Percentiles rank a stretch among this genome's conserved stretches.
Conservation (phyloP, 2,113 vertebrate genomes). For the Halichoerus grypus region DNA sequence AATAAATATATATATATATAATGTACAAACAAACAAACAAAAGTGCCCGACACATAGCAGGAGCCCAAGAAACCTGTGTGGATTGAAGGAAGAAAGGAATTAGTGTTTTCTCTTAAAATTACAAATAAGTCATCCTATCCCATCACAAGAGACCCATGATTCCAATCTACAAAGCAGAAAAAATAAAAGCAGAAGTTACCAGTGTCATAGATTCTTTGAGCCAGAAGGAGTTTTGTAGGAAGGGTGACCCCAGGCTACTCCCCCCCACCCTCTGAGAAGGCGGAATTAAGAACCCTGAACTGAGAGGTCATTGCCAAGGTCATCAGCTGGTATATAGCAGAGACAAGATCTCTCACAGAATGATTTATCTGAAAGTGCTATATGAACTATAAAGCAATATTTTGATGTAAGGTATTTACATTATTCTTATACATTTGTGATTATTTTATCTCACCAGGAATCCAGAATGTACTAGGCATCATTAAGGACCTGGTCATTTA, state of each 20-base stretch:
- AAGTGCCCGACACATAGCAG: not conserved
- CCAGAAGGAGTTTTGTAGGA: not conserved
- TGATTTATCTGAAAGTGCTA: not conserved
- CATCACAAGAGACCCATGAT: not conserved
- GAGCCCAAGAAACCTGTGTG: not conserved
- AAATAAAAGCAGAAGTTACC: not conserved
- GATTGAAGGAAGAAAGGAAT: not conserved
- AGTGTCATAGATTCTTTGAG: not conserved
- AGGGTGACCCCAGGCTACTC: not conserved
- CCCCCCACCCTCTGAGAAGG: not conserved
- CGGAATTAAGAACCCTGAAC: not conserved
- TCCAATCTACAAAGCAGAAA: not conserved
- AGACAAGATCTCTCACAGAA: not conserved
- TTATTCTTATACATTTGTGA: not conserved
- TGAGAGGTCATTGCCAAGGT: not conserved
- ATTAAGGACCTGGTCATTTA: not conserved
- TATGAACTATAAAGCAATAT: not conserved
- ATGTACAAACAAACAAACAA: too few species aligned
- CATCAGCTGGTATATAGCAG: not conserved
- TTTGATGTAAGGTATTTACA: not conserved
- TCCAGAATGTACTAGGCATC: not conserved
- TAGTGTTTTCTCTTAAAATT: not conserved
- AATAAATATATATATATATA: too few species aligned
- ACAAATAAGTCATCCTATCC: not conserved
- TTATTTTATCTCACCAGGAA: constrained; percentile 28